These are phyloP conservation scores for Haemorhous mexicanus DNA, from an alignment of 2,113 vertebrate genomes.

Conservation along the genomic window DNA sequence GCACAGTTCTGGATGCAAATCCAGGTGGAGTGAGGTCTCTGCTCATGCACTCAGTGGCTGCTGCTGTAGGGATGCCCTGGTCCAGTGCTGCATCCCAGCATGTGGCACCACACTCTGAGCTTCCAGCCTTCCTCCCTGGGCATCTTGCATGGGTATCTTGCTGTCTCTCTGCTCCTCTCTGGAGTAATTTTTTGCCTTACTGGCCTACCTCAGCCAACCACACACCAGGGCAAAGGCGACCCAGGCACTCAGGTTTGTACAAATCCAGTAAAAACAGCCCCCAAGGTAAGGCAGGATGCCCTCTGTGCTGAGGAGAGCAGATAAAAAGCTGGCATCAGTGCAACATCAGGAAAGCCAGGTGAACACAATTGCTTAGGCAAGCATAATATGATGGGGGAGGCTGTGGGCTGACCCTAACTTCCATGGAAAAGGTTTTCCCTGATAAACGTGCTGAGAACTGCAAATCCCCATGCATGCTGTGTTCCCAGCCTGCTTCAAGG, in stretches of 20 bases:
- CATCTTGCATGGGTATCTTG: not conserved
- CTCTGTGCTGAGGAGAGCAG: not conserved
- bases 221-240: not conserved
- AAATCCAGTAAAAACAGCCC: not conserved
- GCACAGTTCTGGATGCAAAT: not conserved
- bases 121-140: not conserved
- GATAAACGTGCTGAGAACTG: not conserved
- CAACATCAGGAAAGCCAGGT: not conserved
- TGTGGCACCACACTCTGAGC: accelerated
- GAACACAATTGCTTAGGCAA: accelerated
- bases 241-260: not conserved
- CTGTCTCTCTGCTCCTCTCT: not conserved
- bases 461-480: not conserved
- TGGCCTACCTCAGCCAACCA: not conserved
- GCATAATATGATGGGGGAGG: not conserved
- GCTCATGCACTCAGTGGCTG: accelerated
- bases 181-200: not conserved
- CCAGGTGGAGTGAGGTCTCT: not conserved
- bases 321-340: not conserved
- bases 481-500: not conserved
- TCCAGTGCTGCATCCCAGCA: not conserved
- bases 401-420: not conserved
- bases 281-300: not conserved
- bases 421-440: not conserved
- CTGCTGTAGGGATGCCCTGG: not conserved